Conservation (phyloP, 1,140 invertebrate genomes). For the Apis florea region DNA sequence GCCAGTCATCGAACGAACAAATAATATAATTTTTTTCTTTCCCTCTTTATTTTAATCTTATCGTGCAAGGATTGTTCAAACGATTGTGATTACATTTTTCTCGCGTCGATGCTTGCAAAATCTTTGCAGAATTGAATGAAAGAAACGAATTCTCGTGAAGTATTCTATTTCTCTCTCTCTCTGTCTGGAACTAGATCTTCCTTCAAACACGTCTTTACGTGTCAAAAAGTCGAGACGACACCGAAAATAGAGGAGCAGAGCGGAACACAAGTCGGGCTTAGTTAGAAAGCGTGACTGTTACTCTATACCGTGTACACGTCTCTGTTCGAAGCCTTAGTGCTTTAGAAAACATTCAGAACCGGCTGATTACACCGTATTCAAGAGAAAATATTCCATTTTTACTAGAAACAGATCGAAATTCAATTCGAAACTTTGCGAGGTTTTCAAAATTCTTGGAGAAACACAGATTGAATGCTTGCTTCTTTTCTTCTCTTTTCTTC, state of each 20-base stretch:
- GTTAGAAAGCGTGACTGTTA: slow-evolving; percentile 71
- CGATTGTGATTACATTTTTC: no score
- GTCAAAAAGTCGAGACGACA: slow-evolving; percentile 16
- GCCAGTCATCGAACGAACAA: no score
- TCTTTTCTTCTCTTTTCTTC: no score
- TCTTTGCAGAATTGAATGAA: not conserved
- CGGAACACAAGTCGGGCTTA: slow-evolving; percentile 48
- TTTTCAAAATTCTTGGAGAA: no score
- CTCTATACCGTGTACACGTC: slow-evolving; percentile 22
- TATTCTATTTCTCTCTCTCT: not conserved
- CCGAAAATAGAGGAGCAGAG: slow-evolving; percentile 34
- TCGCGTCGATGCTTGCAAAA: no score
- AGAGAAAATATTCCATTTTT: no score
- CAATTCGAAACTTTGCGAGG: no score
- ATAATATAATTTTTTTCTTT: no score
- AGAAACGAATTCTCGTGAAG: not conserved
- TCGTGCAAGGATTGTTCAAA: no score
- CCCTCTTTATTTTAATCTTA: no score
- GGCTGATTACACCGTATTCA: slow-evolving; percentile 27
- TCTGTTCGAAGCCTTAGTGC: slow-evolving; percentile 12
- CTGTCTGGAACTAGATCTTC: not conserved
- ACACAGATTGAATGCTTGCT: no score
- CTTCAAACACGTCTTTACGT: not conserved
- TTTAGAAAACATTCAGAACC: slow-evolving; percentile 22
- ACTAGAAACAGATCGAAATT: no score